Evolutionary conservation across 2,113 vertebrate species (phyloP).

Genomic region (Pyxicephalus adspersus): DNA sequence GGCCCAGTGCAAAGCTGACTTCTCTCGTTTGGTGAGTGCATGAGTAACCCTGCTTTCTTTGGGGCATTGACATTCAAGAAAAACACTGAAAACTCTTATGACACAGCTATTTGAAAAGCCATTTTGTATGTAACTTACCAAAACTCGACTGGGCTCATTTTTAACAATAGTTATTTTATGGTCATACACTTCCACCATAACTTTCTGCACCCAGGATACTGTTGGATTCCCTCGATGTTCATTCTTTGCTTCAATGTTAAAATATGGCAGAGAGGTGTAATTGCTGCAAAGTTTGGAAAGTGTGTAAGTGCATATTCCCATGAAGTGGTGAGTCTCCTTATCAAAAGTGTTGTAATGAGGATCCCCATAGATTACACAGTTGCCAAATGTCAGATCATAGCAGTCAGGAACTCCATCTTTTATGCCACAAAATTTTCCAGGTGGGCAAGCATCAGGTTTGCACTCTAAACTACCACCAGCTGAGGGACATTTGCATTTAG

Average conservation of each 20-base stretch:
- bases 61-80: too few relatives aligned
- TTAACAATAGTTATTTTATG: constrained; percentile 66
- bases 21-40: too few relatives aligned
- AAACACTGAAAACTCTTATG: not conserved
- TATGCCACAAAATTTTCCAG: constrained; percentile 68
- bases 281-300: constrained; percentile 68
- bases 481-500: too few relatives aligned
- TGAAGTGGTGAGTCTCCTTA: constrained; percentile 69
- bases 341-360: constrained; percentile 74
- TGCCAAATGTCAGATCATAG: constrained; percentile 57
- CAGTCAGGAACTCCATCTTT: constrained; percentile 58
- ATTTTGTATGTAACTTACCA: constrained; percentile 66
- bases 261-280: constrained; percentile 62
- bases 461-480: too few relatives aligned
- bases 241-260: constrained; percentile 71
- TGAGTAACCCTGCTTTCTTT: too few relatives aligned
- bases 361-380: constrained; percentile 57
- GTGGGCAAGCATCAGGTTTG: constrained; percentile 62
- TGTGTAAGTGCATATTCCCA: constrained; percentile 69
- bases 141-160: constrained; percentile 61
- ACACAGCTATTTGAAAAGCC: too few relatives aligned
- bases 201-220: constrained; percentile 64
- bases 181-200: constrained; percentile 63
- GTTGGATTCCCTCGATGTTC: constrained; percentile 61
- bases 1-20: too few relatives aligned